Conservation (phyloP, 2,888 invertebrate species). For the Quadroppia sp. region DNA sequence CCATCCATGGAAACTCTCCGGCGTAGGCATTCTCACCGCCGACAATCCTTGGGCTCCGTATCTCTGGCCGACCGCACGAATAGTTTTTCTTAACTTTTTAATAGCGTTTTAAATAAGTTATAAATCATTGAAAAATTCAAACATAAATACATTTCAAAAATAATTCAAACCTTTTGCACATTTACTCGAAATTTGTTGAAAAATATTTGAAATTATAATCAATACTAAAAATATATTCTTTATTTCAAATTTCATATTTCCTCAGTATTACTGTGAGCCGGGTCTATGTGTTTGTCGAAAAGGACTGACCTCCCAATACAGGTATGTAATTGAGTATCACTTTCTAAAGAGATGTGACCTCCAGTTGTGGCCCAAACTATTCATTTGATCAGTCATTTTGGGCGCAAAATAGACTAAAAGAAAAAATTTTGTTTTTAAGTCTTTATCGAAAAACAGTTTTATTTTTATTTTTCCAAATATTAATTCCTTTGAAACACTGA, state of each 20-base stretch:
- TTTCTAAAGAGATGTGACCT: neutral
- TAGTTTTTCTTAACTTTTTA: constrained; percentile 1
- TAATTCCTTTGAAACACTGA: neutral
- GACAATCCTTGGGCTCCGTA: constrained; percentile 42
- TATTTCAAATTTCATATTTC: neutral
- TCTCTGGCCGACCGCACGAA: constrained; percentile 19
- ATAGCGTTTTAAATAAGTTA: neutral
- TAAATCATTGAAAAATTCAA: neutral
- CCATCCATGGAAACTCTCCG: constrained; percentile 46
- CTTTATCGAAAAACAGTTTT: neutral
- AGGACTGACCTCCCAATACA: neutral
- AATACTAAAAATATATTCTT: neutral
- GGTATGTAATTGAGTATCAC: neutral
- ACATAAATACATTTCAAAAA: neutral
- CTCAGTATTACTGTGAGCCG: neutral
- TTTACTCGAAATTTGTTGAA: neutral
- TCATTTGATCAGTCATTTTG: neutral
- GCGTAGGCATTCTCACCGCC: constrained; percentile 43
- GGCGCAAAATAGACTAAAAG: neutral
- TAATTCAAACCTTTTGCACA: constrained; percentile 13
- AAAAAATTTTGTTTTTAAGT: neutral
- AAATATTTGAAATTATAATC: neutral
- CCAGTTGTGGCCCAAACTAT: neutral
- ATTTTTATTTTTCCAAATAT: neutral
- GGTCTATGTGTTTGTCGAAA: neutral